These are phyloP conservation scores for Pogonognathellus flavescens DNA, from an alignment of 1,140 invertebrate species.

Conservation along the genomic window DNA sequence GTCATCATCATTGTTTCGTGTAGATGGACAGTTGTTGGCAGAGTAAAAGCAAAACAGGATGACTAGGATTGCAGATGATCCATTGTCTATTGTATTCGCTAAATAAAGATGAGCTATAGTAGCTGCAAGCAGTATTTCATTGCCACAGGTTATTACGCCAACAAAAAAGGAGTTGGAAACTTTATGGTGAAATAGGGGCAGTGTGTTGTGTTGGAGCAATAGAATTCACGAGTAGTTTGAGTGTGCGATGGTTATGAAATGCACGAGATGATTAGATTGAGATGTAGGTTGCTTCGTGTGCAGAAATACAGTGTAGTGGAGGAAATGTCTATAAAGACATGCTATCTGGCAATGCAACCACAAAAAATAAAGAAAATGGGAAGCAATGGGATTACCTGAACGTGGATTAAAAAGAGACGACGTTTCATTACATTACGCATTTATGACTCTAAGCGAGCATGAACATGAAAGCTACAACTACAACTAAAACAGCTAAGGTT, in stretches of 20 bases:
- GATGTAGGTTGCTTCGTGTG: background rate
- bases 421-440: background rate
- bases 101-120: no score
- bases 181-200: no score
- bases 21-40: no score
- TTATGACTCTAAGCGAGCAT: background rate
- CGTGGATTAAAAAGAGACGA: background rate
- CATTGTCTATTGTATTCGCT: no score
- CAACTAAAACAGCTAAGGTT: no score
- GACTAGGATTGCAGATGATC: no score
- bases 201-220: no score
- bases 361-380: background rate
- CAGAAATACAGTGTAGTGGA: background rate
- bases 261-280: background rate
- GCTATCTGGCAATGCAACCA: background rate
- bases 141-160: no score
- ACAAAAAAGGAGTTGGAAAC: no score
- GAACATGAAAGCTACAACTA: background rate
- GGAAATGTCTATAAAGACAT: background rate
- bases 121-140: no score
- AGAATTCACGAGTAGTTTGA: background rate
- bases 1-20: no score
- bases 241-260: background rate
- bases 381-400: background rate
- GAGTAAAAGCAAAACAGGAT: no score